Conservation (phyloP, 64 coral and sea anemone genomes). For the Exaiptasia diaphana region DNA sequence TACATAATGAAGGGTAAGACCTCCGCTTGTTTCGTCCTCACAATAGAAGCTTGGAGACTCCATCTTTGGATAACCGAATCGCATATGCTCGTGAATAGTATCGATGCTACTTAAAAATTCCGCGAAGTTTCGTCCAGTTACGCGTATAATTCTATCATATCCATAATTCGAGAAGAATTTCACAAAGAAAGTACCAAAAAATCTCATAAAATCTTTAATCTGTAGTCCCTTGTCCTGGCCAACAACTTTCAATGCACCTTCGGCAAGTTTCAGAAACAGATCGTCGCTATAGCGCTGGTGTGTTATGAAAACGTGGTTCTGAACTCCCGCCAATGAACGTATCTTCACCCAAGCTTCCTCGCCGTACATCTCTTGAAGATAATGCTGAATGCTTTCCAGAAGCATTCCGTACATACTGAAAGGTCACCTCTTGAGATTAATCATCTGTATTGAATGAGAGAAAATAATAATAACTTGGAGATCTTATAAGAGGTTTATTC, state of each 20-base stretch:
- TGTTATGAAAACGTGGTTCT: constrained; percentile 70
- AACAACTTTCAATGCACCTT: constrained; percentile 26
- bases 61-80: constrained; percentile 77
- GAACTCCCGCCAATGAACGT: constrained; percentile 27
- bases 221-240: constrained; percentile 48
- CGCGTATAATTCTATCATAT: constrained; percentile 68
- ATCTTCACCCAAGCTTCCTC: constrained; percentile 69
- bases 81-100: constrained; percentile 82
- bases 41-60: constrained; percentile 74
- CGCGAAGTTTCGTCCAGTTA: constrained; percentile 56
- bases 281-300: constrained; percentile 76
- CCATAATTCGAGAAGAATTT: constrained; percentile 88
- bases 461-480: not conserved
- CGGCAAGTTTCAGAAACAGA: constrained; percentile 41
- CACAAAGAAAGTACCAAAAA: constrained; percentile 79
- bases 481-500: not conserved
- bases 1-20: constrained; percentile 66
- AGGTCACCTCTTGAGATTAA: not conserved
- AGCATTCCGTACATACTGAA: constrained; percentile 87
- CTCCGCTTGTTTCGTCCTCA: constrained; percentile 67
- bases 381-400: constrained; percentile 79
- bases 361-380: constrained; percentile 69
- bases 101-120: constrained; percentile 78
- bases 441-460: not conserved
- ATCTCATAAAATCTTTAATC: constrained; percentile 70